Evolutionary conservation across 1,140 invertebrate genomes (phyloP), one percentile per base, ranked within the genome.

Genomic region (Drosophila sucinea): DNA sequence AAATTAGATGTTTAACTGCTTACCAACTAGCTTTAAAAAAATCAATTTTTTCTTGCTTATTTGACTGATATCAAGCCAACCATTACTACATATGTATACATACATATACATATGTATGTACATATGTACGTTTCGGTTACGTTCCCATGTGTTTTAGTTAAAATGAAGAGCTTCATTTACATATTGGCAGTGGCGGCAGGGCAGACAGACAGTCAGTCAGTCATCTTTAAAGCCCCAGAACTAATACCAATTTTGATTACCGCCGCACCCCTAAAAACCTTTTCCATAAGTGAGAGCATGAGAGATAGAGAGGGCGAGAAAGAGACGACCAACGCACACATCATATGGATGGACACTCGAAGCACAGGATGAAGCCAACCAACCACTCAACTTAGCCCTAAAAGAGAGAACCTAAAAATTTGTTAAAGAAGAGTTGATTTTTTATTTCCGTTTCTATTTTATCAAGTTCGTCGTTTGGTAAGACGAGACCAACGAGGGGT

Each of bases 381-480:
- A 51, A 25, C 25, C 44, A 51, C 23, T 27, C 23, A 51, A 51
- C 44, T 51, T 51, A 27, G 44, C 44, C 23, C 44, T 51, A 51
- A 51, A 51, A 27, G 44, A 51, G 55, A 33, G 55, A 57, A 27
- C 44, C 44, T 51, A 47, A 38, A 70, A 70, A 70, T 69, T 62
- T 70, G 67, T 57, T 74, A 27, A 51, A 27, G 44, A 51, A 51
- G 44, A 51, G 44, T 70, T 70, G 51, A 70, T 74, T 65, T 60
- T 32, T 38, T 40, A 27, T 60, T 35, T 60, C 23, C 23, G 7
- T 60, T 51, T 51, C 65, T 51, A 25, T 51, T 51, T 7, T 51
- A 51, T 51, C 10, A 7, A 23, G 44, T 51, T 51, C 23, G 25
- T 47, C 17, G 44, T 1, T 51, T 27, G 44, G 23, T 38, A 51